phyloP scores from a whole-genome alignment of 2,113 vertebrate genomes.

The Microtus montanus region DNA sequence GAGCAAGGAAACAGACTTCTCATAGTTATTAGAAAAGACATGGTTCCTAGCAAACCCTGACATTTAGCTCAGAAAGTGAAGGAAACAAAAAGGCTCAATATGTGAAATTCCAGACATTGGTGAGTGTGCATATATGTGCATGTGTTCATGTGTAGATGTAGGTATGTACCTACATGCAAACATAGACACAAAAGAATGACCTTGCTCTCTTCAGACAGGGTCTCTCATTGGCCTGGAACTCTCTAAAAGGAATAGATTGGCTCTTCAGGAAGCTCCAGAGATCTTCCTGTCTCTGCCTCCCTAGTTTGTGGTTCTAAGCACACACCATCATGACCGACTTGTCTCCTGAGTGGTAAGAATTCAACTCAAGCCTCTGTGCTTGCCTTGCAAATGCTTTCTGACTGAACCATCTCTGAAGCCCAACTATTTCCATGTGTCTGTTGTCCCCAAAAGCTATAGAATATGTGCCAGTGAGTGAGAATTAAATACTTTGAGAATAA shows the following conservation, averaged over 20 bases:
- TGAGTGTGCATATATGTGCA: background rate
- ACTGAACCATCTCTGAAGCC: no score
- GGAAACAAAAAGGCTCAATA: background rate
- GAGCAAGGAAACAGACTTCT: background rate
- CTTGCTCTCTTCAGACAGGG: background rate
- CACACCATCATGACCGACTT: background rate
- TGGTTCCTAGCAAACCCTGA: background rate
- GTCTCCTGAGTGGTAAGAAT: background rate
- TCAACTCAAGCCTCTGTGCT: background rate
- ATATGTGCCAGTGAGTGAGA: background rate
- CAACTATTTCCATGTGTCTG: background rate
- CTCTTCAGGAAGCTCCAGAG: background rate
- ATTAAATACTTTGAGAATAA: background rate
- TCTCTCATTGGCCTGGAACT: background rate
- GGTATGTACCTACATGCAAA: background rate
- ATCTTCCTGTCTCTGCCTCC: background rate
- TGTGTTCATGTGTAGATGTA: background rate
- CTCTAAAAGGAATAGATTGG: background rate
- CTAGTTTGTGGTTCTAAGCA: background rate
- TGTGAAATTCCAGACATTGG: background rate
- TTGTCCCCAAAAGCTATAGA: background rate
- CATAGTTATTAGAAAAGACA: background rate
- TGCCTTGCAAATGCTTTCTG: background rate
- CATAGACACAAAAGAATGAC: background rate
- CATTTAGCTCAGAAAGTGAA: background rate